Evolutionary conservation across 2,888 invertebrate genomes (phyloP).

Genomic region (Calephelis perditalis): DNA sequence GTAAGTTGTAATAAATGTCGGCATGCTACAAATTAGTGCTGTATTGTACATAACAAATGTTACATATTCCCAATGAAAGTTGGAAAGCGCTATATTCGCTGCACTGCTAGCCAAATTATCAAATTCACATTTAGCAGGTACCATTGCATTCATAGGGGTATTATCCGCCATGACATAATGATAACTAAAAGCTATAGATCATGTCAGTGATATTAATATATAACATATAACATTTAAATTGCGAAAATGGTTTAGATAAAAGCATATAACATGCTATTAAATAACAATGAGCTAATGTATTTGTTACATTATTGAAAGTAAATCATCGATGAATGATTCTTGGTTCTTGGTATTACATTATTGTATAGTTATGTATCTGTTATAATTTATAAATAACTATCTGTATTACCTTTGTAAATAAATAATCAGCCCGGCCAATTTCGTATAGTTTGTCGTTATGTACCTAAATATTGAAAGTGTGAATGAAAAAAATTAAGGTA

Average conservation of each 20-base stretch:
- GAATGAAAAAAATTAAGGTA: no score
- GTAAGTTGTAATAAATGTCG: constrained; percentile 45
- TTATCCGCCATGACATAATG: constrained; percentile 23
- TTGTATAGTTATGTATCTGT: no score
- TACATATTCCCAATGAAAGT: constrained; percentile 50
- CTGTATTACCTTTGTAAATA: neutral
- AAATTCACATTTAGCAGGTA: constrained; percentile 23
- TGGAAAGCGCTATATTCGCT: constrained; percentile 46
- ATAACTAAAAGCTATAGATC: constrained; percentile 24
- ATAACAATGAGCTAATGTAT: neutral
- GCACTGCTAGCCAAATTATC: constrained; percentile 44
- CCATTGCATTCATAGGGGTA: constrained; percentile 15
- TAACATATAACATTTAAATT: constrained; percentile 7
- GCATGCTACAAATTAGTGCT: constrained; percentile 39
- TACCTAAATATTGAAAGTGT: no score
- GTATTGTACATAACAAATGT: constrained; percentile 54
- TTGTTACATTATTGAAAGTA: constrained; percentile 17
- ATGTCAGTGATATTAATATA: constrained; percentile 26
- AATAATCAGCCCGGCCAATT: no score
- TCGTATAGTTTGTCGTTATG: no score
- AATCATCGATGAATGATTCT: constrained; percentile 17
- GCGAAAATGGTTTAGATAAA: neutral
- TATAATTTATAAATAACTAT: no score
- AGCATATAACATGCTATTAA: neutral
- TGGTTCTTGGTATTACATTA: no score